Percentiles rank a stretch among this genome's conserved stretches.
Conservation (phyloP, 2,113 vertebrate species). For the Amphiprion ocellaris region DNA sequence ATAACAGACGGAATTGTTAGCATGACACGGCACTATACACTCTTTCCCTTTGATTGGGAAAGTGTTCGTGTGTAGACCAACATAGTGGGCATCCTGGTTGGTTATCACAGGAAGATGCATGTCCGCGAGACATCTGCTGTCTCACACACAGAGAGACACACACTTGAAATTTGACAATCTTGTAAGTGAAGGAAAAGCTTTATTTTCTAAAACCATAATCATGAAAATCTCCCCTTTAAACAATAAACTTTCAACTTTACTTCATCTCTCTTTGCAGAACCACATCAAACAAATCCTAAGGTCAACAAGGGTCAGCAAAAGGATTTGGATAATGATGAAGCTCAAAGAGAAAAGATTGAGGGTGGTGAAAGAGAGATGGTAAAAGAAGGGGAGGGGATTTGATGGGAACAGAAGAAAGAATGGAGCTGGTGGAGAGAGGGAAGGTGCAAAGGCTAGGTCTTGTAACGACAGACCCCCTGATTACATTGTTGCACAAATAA, state of each 20-base stretch:
- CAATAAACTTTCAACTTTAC: slow-evolving; percentile 74
- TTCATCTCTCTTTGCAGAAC: slow-evolving; percentile 67
- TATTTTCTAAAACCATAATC: slow-evolving; percentile 76
- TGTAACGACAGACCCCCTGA: slow-evolving; percentile 71
- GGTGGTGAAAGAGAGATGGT: slow-evolving; percentile 66
- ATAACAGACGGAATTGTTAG: slow-evolving; percentile 77
- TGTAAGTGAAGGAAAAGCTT: slow-evolving; percentile 66
- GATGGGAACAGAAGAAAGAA: slow-evolving; percentile 62
- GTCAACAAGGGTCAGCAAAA: slow-evolving; percentile 75
- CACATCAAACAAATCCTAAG: slow-evolving; percentile 78
- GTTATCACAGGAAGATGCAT: slow-evolving; percentile 15
- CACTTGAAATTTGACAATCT: slow-evolving; percentile 43
- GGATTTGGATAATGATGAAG: slow-evolving; percentile 79
- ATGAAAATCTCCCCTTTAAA: slow-evolving; percentile 78
- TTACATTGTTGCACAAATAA: slow-evolving; percentile 83
- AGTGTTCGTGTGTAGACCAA: slow-evolving; percentile 45
- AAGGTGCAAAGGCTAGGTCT: slow-evolving; percentile 77
- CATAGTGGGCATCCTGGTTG: slow-evolving; percentile 23
- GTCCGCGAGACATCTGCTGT: slow-evolving; percentile 52
- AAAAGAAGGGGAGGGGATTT: slow-evolving; percentile 53
- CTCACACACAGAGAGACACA: slow-evolving; percentile 55
- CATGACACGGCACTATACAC: slow-evolving; percentile 65
- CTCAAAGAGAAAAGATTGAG: slow-evolving; percentile 66
- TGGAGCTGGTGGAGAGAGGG: slow-evolving; percentile 43
- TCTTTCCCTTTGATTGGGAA: slow-evolving; percentile 48